These are phyloP conservation scores for Ormyrus thymus DNA, from an alignment of 2,888 invertebrate species.

Conservation along the genomic window DNA sequence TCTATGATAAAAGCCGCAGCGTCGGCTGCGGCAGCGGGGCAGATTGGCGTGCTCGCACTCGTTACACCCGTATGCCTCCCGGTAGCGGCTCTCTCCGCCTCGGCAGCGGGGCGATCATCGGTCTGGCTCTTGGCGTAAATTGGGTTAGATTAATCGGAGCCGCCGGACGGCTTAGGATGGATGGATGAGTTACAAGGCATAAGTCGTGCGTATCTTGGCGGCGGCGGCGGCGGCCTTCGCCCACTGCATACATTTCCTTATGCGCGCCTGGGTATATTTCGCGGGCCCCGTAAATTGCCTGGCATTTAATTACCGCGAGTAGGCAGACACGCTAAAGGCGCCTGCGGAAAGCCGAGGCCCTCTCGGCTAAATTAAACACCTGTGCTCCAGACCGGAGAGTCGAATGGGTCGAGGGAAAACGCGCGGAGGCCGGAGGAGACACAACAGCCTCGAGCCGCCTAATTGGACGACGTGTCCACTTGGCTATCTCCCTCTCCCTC, in stretches of 20 bases:
- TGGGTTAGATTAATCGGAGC: slow-evolving; percentile 65
- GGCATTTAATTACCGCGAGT: slow-evolving; percentile 74
- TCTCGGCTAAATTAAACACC: slow-evolving; percentile 69
- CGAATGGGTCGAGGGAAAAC: slow-evolving; percentile 59
- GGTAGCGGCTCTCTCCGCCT: slow-evolving; percentile 26
- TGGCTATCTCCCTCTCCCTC: not conserved
- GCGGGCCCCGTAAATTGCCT: slow-evolving; percentile 68
- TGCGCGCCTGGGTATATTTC: too few species aligned
- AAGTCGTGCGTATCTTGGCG: slow-evolving; percentile 60
- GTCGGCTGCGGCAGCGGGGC: not conserved
- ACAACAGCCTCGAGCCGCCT: slow-evolving; percentile 2
- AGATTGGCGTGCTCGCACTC: not conserved
- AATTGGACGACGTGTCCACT: slow-evolving; percentile 25
- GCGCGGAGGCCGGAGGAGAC: too few species aligned
- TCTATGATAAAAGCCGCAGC: not conserved
- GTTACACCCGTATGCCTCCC: slow-evolving; percentile 46
- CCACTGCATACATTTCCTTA: too few species aligned
- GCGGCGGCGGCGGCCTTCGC: not conserved
- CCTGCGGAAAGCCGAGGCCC: slow-evolving; percentile 22
- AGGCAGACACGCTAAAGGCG: slow-evolving; percentile 68
- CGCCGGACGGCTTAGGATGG: slow-evolving; percentile 57
- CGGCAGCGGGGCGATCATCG: slow-evolving; percentile 53
- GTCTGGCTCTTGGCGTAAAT: slow-evolving; percentile 60
- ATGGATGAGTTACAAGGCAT: slow-evolving; percentile 62
- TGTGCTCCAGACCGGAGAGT: slow-evolving; percentile 60